Base-by-base conservation (phyloP, 2,113 vertebrate species). In the Cercopithecus mona region DNA sequence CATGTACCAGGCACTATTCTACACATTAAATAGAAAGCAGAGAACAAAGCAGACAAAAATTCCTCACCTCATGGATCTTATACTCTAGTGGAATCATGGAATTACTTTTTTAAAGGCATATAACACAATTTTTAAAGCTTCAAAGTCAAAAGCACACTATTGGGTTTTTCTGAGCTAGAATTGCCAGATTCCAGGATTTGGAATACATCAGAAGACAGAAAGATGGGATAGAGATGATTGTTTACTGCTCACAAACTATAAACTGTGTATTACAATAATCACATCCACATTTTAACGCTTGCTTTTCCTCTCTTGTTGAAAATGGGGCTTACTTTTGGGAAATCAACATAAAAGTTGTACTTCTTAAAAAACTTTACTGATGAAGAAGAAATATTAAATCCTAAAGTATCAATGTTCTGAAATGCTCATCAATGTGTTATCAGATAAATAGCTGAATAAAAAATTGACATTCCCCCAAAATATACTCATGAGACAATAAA, bases 331-430 rank as follows among this genome's bases (percentile, higher is more conserved):
- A 92, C 43, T 96, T 95, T 89, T 38, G 83, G 75, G 80, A 96
- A 97, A 81, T 92, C 35, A 48, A 38, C 59, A 18, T 93, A 96
- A 96, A 97, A 90, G 57, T 48, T 96, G 14, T 89, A 83, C 45
- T 85, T 81, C 55, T 78, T 48, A 12, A 8, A 68, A 68, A 35
- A 40, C 38, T 45, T 96, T 73, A 94, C 12, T 97, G 35, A 40
- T 88, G 12, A 96, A 85, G 88, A 93, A 84, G 55, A 97, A 57
- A 76, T 68, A 93, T 20, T 93, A 93, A 97, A 93, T 95, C 30
- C 70, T 95, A 45, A 86, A 96, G 52, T 73, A 91, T 82, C 27
- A 72, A 61, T 85, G 48, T 81, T 92, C 57, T 96, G 35, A 96
- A 95, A 95, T 17, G 76, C 30, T 95, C 40, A 76, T 81, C 40